phyloP scores from a whole-genome alignment of 1,140 invertebrate species.

The Stegodyphus mimosarum region DNA sequence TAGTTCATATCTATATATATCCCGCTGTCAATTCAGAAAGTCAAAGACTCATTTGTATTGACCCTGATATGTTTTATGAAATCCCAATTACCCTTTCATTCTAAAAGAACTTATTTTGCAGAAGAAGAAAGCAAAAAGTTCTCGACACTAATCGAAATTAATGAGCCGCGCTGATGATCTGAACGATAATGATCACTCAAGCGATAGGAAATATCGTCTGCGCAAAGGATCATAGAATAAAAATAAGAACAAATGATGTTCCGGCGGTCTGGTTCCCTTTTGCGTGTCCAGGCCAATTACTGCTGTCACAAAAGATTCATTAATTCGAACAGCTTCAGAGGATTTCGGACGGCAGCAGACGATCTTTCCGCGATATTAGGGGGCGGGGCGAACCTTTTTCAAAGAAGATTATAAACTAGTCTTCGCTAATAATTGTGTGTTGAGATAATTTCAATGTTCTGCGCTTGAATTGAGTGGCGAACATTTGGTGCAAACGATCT shows the following conservation, averaged over 20 bases:
- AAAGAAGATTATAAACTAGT: constrained; percentile 37
- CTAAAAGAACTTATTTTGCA: no score
- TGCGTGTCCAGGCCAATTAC: constrained; percentile 35
- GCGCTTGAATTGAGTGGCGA: neutral
- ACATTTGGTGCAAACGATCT: no score
- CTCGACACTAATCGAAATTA: constrained; percentile 18
- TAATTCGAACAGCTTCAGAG: constrained; percentile 33
- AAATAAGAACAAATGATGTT: neutral
- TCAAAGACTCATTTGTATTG: no score
- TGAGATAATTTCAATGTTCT: constrained; percentile 50
- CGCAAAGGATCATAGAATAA: neutral
- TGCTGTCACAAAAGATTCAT: constrained; percentile 34
- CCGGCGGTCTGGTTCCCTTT: constrained; percentile 15
- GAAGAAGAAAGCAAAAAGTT: neutral
- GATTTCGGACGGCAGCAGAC: constrained; percentile 5
- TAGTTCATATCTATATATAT: no score
- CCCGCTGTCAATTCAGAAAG: no score
- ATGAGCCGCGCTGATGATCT: constrained; percentile 1
- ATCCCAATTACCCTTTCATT: no score
- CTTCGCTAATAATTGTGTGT: constrained; percentile 49
- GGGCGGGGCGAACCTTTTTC: constrained; percentile 16
- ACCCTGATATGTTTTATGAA: no score
- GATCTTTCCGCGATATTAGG: constrained; percentile 26
- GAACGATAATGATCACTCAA: neutral
- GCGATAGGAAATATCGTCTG: neutral